Percentiles rank a stretch among this genome's conserved stretches.
Conservation (phyloP, 2,113 vertebrate species). For the Chaenogobius annularis region DNA sequence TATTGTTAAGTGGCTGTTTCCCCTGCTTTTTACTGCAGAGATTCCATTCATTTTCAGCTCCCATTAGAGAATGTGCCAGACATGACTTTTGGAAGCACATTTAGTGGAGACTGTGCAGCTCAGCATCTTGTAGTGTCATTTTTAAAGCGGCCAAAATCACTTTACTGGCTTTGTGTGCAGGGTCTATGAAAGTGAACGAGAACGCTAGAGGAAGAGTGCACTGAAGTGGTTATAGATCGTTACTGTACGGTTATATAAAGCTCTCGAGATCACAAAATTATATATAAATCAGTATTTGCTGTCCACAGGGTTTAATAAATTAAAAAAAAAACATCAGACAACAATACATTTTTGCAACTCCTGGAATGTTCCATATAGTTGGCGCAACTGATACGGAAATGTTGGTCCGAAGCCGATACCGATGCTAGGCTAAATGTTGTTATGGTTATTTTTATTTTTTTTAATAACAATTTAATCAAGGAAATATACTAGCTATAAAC, state of each 20-base stretch:
- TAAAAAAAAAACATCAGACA: too few relatives aligned
- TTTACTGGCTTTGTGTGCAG: background rate
- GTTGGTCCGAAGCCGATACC: too few relatives aligned
- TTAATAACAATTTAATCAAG: too few relatives aligned
- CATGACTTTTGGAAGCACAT: constrained; percentile 28
- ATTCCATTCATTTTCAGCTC: constrained; percentile 33
- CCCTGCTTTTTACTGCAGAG: background rate
- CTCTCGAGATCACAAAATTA: too few relatives aligned
- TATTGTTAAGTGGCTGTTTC: constrained; percentile 40
- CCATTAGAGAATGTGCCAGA: constrained; percentile 25
- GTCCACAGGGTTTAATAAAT: too few relatives aligned
- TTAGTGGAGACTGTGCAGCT: background rate
- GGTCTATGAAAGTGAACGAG: background rate
- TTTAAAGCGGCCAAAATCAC: background rate
- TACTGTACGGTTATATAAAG: background rate
- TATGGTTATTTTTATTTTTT: too few relatives aligned
- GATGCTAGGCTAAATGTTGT: too few relatives aligned
- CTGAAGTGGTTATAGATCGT: background rate
- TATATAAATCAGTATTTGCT: too few relatives aligned
- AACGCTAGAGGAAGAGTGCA: background rate
- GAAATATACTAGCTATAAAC: too few relatives aligned
- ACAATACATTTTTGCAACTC: too few relatives aligned
- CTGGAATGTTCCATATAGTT: too few relatives aligned
- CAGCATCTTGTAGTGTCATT: constrained; percentile 6
- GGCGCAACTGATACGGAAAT: too few relatives aligned